Evolutionary conservation across 2,888 invertebrate species (phyloP), one percentile per base, ranked within the genome.

Genomic region (Acrobasis consociella): DNA sequence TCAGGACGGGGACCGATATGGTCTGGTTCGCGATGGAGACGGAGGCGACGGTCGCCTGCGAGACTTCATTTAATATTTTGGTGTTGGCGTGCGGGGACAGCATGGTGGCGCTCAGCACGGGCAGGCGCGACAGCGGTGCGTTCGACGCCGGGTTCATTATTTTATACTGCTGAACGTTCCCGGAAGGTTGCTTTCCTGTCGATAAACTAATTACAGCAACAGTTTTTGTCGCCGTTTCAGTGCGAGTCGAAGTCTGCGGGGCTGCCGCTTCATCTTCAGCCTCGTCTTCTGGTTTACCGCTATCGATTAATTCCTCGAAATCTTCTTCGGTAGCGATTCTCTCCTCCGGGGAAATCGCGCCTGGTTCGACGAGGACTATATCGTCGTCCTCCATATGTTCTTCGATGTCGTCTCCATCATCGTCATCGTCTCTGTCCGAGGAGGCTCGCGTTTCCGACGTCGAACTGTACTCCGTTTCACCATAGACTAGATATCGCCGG

Each of bases 321-420:
- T 95, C 95, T 80, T 95, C 95, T 69, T 94, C 94, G 0, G 95
- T 94, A 0, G 94, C 93, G 65, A 95, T 93, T 0, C 94, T 93
- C 71, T 94, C 94, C 70, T 95, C 94, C 0, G 94, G 94, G 0
- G 94, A 94, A 70, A 94, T 94, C 0, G 91, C 88, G 16, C 87
- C 90, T 0, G 94, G 93, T 75, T 95, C 94, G 0, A 95, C 93
- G 7, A 95, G 93, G 0, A 95, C 94, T 39, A 95, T 94, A 69
- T 95, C 95, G 9, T 94, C 93, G 63, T 94, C 94, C 67, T 94
- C 93, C 13, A 93, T 70, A 67, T 86, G 85, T 60, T 83, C 86
- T 0, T 82, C 86, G 59, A 85, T 77, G 37, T 87, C 84, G 58
- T 85, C 84, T 31, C 87, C 85, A 58, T 89, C 86, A 31, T 87